These are phyloP conservation scores for Volucella bombylans DNA, from an alignment of 2,888 invertebrate genomes.

Conservation along the genomic window DNA sequence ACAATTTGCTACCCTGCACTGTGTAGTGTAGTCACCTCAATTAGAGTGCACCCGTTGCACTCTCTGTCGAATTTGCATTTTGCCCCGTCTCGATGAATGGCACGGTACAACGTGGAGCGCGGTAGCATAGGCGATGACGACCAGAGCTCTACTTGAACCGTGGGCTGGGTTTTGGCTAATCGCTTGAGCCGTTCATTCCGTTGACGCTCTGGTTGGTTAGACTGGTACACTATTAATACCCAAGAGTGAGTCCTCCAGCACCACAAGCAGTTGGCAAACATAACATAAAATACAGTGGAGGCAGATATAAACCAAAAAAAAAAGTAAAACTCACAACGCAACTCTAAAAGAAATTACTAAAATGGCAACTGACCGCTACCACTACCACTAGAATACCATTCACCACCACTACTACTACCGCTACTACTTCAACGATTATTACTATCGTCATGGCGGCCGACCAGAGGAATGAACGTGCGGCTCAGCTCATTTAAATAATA, in stretches of 20 bases:
- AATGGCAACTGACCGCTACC: slow-evolving; percentile 68
- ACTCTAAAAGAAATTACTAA: slow-evolving; percentile 44
- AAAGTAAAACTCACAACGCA: no score
- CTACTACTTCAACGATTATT: neutral
- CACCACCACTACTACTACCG: no score
- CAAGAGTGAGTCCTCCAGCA: slow-evolving; percentile 48
- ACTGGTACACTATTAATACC: slow-evolving; percentile 33
- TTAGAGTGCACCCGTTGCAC: slow-evolving; percentile 52
- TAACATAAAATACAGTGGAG: slow-evolving; percentile 9
- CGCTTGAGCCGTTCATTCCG: slow-evolving; percentile 66
- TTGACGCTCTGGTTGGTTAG: slow-evolving; percentile 57
- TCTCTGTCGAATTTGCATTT: slow-evolving; percentile 66
- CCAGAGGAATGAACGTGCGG: slow-evolving; percentile 65
- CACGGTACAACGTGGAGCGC: neutral
- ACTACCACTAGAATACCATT: slow-evolving; percentile 16
- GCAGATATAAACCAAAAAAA: slow-evolving; percentile 5
- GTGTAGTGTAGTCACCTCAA: slow-evolving; percentile 38
- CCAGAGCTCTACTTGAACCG: slow-evolving; percentile 52
- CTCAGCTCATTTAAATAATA: slow-evolving; percentile 72
- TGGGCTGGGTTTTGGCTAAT: slow-evolving; percentile 72
- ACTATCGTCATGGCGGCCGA: slow-evolving; percentile 43
- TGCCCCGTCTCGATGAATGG: slow-evolving; percentile 48
- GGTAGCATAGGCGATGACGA: slow-evolving; percentile 32
- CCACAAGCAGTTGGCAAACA: slow-evolving; percentile 57
- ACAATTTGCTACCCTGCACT: neutral